Base-by-base conservation (phyloP, 2,113 vertebrate genomes). In the Chunga burmeisteri region DNA sequence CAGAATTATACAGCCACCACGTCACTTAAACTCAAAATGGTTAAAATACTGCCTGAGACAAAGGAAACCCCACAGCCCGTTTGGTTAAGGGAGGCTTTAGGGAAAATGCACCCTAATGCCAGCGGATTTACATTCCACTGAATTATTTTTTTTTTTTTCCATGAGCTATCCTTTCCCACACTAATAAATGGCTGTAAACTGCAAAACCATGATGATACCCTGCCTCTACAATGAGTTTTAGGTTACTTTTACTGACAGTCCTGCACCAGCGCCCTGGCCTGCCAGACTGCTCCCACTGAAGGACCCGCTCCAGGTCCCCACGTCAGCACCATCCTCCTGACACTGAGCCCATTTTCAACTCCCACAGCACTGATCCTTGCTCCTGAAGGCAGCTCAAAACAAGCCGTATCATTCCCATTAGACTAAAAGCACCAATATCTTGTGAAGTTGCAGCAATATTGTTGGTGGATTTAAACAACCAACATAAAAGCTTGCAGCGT, bases 311-410 rank as follows among this genome's bases (percentile, higher is more conserved):
- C 46, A 72, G 65, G 20, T 23, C 32, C 61, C 38, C 56, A 50
- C 65, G 52, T 77, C 68, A 70, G 72, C 81, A 81, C 27, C 67
- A 49, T 38, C 61, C 72, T 68, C 6, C 5, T 26, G 62, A 58
- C 27, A 16, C 27, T n/a, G 30, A 36, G 61, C 13, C 42, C 25
- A 8, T 63, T 88, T 88, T 61, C 65, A 68, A 86, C 93, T 44
- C 62, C 78, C 75, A 27, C 81, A 86, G 88, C 85, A 62, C 68
- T 86, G 94, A 62, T 26, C 90, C 27, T 71, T 67, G 52, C 62
- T 95, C 81, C 88, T 12, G 9, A 78, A 94, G 72, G 90, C 82
- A 97, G 86, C 74, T 95, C 82, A 77, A 94, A 97, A 89, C 32
- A 73, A 90, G 56, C 68, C n/a, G 0, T 30, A 58, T 50, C 84